Evolutionary conservation across 2,888 invertebrate species (phyloP), one percentile per base, ranked within the genome.

Genomic region (Odontocolon sp.): DNA sequence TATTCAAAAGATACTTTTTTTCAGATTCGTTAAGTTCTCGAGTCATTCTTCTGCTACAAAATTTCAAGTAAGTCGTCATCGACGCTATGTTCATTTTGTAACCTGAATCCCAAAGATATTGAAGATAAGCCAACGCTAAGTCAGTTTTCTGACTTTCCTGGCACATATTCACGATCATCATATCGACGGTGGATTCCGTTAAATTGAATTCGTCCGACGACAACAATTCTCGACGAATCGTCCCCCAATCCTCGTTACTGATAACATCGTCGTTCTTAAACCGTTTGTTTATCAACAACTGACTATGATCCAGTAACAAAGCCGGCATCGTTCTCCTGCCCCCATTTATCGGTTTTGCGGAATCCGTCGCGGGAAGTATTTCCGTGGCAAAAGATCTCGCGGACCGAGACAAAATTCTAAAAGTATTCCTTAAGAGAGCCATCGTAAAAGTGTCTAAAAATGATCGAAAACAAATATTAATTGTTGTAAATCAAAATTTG

Each of bases 151-250:
- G 90, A 0, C 85, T 80, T 2, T 83, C 84, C 4, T 91, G 84
- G 87, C 94, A 93, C 16, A 91, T 83, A 68, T 92, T 92, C 38
- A 95, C 85, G 38, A 95, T 91, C 0, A 92, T 86, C 33, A 93
- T 92, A 89, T 95, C 94, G 31, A 94, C 90, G 86, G 93, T 94
- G 40, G 91, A 90, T 40, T 89, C 78, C 52, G 90, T 92, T 9
- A 92, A 82, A 0, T 23, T 0, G 31, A 84, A 84, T n/a, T 91
- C 91, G 45, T 81, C 84, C 76, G 87, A 88, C 0, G 88, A 85
- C 11, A 93, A 82, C 47, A 92, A 81, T 75, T 91, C 87, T 31
- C 89, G 84, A 85, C 92, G 92, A 14, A 93, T 79, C 42, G 80
- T 61, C 2, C 83, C 70, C 92, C 93, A 93, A 54, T 86, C 68